Evolutionary conservation across 2,113 vertebrate genomes (phyloP).

Genomic region (Vicugna pacos): DNA sequence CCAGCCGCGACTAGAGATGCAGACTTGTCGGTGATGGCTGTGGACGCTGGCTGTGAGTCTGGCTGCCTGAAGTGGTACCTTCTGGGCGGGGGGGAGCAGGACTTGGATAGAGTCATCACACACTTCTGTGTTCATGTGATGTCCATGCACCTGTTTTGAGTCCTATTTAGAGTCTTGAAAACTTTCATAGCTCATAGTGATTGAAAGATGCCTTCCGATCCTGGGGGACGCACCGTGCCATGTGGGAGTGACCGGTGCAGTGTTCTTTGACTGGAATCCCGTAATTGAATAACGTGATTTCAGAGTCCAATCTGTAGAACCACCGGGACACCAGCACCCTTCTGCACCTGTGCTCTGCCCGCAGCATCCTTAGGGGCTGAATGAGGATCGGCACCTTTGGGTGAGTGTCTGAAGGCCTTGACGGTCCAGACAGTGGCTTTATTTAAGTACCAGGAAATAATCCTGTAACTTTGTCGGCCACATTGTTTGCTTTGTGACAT

Average conservation of each 20-base stretch:
- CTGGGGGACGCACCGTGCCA: not conserved
- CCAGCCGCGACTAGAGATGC: accelerated
- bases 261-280: not conserved
- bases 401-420: accelerated
- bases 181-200: not conserved
- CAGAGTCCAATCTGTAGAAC: accelerated
- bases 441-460: not conserved
- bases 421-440: not conserved
- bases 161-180: not conserved
- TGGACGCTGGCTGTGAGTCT: accelerated
- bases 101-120: accelerated
- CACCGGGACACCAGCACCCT: accelerated
- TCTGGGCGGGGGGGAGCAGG: too few species aligned
- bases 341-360: accelerated
- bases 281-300: not conserved
- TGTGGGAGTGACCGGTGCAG: not conserved
- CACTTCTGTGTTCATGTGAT: accelerated
- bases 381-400: accelerated
- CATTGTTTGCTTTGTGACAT: not conserved
- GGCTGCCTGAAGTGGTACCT: accelerated
- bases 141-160: not conserved
- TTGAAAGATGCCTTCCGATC: not conserved
- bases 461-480: not conserved
- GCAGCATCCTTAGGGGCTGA: accelerated
- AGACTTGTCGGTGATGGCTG: accelerated